Base-by-base conservation (phyloP, 2,888 invertebrate species). In the Apodemia hepburni region DNA sequence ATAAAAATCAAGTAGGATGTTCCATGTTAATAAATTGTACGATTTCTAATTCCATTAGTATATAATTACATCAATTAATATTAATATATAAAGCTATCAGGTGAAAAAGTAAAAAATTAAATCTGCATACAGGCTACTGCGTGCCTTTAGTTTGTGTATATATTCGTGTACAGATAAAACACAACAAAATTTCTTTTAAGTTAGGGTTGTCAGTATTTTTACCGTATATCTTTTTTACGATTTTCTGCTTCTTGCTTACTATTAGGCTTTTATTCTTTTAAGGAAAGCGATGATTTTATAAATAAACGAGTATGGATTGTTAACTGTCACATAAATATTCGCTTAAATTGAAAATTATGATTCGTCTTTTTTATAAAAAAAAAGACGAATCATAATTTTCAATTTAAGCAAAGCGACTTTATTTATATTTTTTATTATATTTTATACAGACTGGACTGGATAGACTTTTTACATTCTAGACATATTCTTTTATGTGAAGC, bases 41-140 rank as follows among this genome's bases (percentile, higher is more conserved):
- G 54, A 54, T 54, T 54, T 54, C 54, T 54, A 7, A 54, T 54
- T 54, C 54, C 54, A 54, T 54, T 54, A 54, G 54, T 54, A 54
- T 54, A 15, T 15, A 42, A 42, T 42, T 42, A 15, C 15, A 42
- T 6, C 5, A 15, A 42, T 42, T 5, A 15, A n/a, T 42, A 15
- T n/a, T n/a, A n/a, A n/a, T n/a, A n/a, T 42, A 42, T 15, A 42
- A 5, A 42, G 42, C 6, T 15, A 42, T 33, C 33, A 33, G 33
- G 33, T 8, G 12, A 42, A 42, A 42, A 42, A 15, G 42, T 15
- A 6, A 42, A 42, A 22, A 42, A 15, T 15, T 42, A 42, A 15
- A 42, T 42, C 42, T 42, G 42, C 15, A 5, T 42, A 42, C 42
- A 42, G 5, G 42, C 5, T 42, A 42, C 42, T 42, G 15, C 42